These are phyloP conservation scores for Drosophila kambysellisi DNA, from an alignment of 2,888 invertebrate genomes.

Conservation along the genomic window DNA sequence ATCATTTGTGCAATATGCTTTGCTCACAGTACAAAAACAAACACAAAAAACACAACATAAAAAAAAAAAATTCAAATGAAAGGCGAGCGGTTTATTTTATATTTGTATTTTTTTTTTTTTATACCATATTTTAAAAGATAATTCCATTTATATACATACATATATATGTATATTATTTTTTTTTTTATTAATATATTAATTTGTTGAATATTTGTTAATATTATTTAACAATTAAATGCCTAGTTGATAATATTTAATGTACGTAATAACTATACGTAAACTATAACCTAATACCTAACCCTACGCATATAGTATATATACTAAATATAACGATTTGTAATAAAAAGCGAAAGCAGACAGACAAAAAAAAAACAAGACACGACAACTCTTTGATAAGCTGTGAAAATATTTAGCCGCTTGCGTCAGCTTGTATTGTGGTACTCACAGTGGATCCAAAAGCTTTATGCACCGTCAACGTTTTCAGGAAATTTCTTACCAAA, in stretches of 20 bases:
- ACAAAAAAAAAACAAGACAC: conserved; percentile 25
- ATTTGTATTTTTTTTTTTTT: conserved; percentile 33
- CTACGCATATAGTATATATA: background rate
- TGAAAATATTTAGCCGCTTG: conserved; percentile 61
- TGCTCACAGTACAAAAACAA: conserved; percentile 41
- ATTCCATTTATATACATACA: background rate
- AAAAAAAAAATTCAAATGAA: conserved; percentile 5
- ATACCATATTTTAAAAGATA: conserved; percentile 9
- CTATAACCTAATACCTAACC: conserved; percentile 15
- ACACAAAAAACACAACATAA: conserved; percentile 8
- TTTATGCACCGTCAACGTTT: background rate
- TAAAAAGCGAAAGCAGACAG: conserved; percentile 52
- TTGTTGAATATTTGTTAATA: conserved; percentile 71
- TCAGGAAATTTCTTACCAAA: background rate
- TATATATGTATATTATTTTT: conserved; percentile 8
- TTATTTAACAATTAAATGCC: conserved; percentile 57
- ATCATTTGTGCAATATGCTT: conserved; percentile 56
- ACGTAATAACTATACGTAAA: conserved; percentile 29
- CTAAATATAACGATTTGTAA: conserved; percentile 52
- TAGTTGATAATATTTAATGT: conserved; percentile 48
- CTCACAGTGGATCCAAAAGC: background rate
- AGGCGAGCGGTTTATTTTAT: conserved; percentile 20
- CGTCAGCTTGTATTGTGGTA: conserved; percentile 55
- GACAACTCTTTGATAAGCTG: conserved; percentile 60
- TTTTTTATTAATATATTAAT: conserved; percentile 19